Evolutionary conservation across 2,797 vertebrate genomes (phyloP).

Genomic region (Tragelaphus eurycerus): DNA sequence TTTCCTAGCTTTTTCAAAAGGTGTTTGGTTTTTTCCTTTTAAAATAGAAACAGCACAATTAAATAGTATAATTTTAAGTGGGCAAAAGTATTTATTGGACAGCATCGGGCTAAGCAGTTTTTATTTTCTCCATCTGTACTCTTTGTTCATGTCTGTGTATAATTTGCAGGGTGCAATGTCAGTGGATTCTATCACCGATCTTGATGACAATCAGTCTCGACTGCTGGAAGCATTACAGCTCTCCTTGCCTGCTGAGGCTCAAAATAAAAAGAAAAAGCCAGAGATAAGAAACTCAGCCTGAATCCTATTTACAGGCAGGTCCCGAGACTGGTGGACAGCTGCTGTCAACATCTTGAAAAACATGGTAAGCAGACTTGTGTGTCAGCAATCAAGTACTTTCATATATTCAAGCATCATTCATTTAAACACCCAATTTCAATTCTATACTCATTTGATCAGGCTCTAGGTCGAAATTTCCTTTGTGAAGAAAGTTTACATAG

Average conservation of each 20-base stretch:
- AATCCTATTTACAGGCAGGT: conserved; percentile 98
- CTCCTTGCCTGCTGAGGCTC: conserved; percentile 92
- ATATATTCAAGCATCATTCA: background rate
- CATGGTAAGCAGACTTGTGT: conserved; percentile 87
- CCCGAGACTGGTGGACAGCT: conserved; percentile 95
- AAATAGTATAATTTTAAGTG: conserved; percentile 1
- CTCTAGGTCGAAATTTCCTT: background rate
- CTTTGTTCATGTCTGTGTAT: background rate
- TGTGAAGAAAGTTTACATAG: background rate
- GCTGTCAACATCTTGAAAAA: conserved; percentile 97
- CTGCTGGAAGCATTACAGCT: conserved; percentile 97
- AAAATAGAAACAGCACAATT: background rate
- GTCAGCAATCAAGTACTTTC: background rate
- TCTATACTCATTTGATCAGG: background rate
- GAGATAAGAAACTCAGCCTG: conserved; percentile 95
- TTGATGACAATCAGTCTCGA: conserved; percentile 96
- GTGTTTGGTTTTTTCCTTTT: background rate
- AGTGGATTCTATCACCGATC: conserved; percentile 98
- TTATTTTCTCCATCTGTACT: background rate
- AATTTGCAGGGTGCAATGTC: conserved; percentile 94
- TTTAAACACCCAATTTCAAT: background rate
- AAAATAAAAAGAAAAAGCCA: conserved; percentile 92
- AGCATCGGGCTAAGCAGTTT: background rate
- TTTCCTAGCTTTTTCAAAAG: conserved; percentile 20
- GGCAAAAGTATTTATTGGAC: background rate